A percentile compares a stretch with the other conserved stretches of the same genome.
Conservation (phyloP, 92 coral and sea anemone genomes). For the Parazoanthus darwini region DNA sequence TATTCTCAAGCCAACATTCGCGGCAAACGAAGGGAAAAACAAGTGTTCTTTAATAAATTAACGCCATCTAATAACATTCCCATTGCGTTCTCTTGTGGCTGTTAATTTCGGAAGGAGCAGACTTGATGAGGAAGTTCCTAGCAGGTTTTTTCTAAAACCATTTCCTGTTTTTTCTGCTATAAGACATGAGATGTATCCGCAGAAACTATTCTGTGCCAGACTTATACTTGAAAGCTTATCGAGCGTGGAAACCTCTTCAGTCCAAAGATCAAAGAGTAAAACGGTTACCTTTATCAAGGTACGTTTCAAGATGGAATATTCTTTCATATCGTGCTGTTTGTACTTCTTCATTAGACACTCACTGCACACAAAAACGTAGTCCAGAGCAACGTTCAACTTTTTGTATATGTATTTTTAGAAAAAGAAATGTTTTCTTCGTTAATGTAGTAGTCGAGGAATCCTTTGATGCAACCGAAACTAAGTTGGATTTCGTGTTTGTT, state of each 20-base stretch:
- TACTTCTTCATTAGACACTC: neutral
- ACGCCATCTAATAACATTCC: too few species aligned
- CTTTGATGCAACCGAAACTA: neutral
- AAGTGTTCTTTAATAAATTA: neutral
- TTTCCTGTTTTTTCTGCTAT: neutral
- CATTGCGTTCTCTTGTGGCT: neutral
- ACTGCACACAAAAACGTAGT: neutral
- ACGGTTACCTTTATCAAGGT: neutral
- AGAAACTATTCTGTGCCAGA: neutral
- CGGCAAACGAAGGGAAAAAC: neutral
- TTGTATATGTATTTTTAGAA: too few species aligned
- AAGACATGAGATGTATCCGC: neutral
- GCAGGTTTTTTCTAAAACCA: neutral
- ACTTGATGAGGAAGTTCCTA: slow-evolving; percentile 9
- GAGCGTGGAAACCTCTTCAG: neutral
- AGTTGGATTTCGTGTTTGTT: neutral
- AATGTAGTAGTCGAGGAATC: neutral
- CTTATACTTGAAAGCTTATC: neutral
- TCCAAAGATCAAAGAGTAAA: neutral
- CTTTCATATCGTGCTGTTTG: too few species aligned
- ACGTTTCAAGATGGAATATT: too few species aligned
- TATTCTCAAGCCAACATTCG: neutral
- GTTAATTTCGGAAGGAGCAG: slow-evolving; percentile 13
- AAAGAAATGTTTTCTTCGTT: neutral
- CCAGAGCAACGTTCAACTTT: neutral